Conservation (phyloP, 2,797 vertebrate species). For the Phoebastria nigripes region DNA sequence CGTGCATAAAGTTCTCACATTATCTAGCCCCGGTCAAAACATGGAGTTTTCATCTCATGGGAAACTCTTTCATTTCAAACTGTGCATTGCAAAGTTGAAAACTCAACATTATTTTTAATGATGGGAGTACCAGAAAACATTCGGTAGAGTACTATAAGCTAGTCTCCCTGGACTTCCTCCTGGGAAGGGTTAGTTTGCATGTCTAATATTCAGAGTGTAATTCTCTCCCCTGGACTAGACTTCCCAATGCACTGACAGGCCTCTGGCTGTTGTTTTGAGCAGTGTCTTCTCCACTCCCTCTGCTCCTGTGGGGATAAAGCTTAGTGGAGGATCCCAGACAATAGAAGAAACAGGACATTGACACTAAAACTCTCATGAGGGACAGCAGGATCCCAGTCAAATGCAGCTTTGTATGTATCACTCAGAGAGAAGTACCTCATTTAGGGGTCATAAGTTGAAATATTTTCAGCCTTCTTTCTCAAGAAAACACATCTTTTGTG, state of each 20-base stretch:
- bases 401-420: background rate
- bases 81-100: background rate
- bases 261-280: background rate
- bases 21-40: background rate
- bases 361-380: background rate
- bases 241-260: background rate
- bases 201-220: constrained; percentile 3
- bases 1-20: background rate
- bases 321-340: background rate
- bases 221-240: background rate
- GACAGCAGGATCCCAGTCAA: background rate
- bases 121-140: background rate
- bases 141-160: background rate
- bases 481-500: background rate
- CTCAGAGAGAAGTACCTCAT: background rate
- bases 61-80: background rate
- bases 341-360: background rate
- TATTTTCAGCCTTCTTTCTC: background rate
- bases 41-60: background rate
- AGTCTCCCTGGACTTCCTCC: background rate
- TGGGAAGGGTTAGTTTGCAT: constrained; percentile 20
- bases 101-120: background rate
- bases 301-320: background rate
- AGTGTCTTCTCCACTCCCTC: background rate
- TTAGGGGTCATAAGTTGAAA: background rate